These are phyloP conservation scores for Pandemis corylana DNA, from an alignment of 2,888 invertebrate species.

Conservation along the genomic window DNA sequence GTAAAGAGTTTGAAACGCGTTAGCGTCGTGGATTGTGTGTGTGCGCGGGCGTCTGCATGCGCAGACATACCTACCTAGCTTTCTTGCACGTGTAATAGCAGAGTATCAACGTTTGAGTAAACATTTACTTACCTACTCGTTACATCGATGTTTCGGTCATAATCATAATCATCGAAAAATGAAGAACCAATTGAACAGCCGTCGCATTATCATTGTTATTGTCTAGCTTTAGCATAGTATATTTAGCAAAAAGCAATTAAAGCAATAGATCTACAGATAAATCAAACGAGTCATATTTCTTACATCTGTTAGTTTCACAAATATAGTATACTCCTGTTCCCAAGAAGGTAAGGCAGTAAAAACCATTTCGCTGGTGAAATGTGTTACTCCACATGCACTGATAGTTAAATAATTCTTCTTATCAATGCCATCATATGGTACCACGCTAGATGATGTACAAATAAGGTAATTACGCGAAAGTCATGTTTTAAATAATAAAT, in stretches of 20 bases:
- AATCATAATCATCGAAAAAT: not conserved
- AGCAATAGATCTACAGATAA: not conserved
- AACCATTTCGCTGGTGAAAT: slow-evolving; percentile 89
- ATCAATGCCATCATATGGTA: slow-evolving; percentile 88
- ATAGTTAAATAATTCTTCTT: slow-evolving; percentile 91
- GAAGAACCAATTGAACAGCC: not conserved
- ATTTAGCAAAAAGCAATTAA: not conserved
- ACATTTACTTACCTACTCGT: not conserved
- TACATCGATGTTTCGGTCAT: not conserved
- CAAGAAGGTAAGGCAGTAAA: slow-evolving; percentile 92
- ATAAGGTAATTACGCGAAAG: not conserved
- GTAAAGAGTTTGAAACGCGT: too few species aligned
- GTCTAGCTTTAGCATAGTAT: not conserved
- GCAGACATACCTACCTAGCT: too few species aligned
- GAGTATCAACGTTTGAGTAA: too few species aligned
- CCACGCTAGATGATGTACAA: slow-evolving; percentile 83
- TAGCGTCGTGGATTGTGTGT: too few species aligned
- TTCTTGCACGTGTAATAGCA: too few species aligned
- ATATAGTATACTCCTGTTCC: slow-evolving; percentile 93
- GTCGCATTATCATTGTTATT: not conserved
- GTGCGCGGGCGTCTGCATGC: too few species aligned
- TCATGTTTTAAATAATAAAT: not conserved
- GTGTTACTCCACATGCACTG: slow-evolving; percentile 92
- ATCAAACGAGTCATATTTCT: slow-evolving; percentile 44
- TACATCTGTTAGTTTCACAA: slow-evolving; percentile 90